Base-by-base conservation (phyloP, 1,140 invertebrate genomes). In the Temnothorax longispinosus region DNA sequence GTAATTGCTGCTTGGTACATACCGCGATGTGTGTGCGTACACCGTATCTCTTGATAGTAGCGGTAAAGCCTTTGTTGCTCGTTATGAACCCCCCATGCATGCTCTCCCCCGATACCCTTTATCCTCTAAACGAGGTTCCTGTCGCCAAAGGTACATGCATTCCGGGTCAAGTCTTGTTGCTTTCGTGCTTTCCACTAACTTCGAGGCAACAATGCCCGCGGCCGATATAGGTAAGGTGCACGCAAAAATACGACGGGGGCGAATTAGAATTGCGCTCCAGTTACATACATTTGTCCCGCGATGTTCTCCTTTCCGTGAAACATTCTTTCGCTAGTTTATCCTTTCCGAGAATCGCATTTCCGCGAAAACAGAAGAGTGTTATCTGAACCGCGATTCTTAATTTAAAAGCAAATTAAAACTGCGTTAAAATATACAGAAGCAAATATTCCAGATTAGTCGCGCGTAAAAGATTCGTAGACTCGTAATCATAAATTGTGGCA, bases 141-240 rank as follows among this genome's bases (percentile, higher is more conserved):
- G 52, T 82, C 80, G 27, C 80, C 67, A 82, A 74, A 82, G 67
- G 52, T 82, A 82, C 67, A 81, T 69, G 77, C 77, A 54, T 81
- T 82, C 52, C 50, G 54, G 52, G 80, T 74, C 67, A 82, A 74
- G 67, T 82, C 71, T 58, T 44, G 77, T 74, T 60, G 80, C 67
- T 58, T 21, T 52, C 44, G 32, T 41, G 54, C 54, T 69, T 52
- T 50, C 27, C 80, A 32, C 67, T 74, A 82, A 82, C 80, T 82
- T 72, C 7, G 80, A 60, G 58, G 44, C 67, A 72, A 82, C 65
- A 74, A 82, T 82, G 38, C 64, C 35, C 15, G 64, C 15, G 18
- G 64, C 67, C 62, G 62, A 41, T 56, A 71, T 71, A 54, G 77
- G 77, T 41, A 27, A 81, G 77, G 47, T 7, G 69, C 27, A 74